Base-by-base conservation (phyloP, 2,113 vertebrate genomes). In the Alces alces region DNA sequence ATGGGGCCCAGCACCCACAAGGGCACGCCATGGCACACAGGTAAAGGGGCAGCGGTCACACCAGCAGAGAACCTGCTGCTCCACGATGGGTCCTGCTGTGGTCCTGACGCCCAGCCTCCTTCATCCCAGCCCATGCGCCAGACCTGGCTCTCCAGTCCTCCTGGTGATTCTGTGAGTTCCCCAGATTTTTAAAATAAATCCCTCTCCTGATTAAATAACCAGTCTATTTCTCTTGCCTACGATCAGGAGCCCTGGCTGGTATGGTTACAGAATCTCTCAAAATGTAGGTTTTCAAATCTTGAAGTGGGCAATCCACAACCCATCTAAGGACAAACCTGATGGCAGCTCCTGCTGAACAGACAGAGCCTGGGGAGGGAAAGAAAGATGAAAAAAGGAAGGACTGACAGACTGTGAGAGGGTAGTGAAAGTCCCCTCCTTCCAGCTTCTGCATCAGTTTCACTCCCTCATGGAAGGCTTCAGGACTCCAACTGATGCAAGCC, bases 61-160 rank as follows among this genome's bases (percentile, higher is more conserved):
- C 5, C 1, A 10, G 8, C 16, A 27, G 8, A 25, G 23, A 45
- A 52, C 3, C 54, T 50, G 82, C 9, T 45, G 19, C 11, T 30
- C 19, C 1, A 0, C 0, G 0, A 5, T 4, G 0, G 14, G 17
- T 15, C 52, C 28, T 12, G 3, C 54, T n/a, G 25, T 27, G 11
- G 39, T n/a, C 14, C 50, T 76, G n/a, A 17, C 2, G 13, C 21
- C 23, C 7, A 0, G 16, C 16, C 43, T 73, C 17, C 39, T 30
- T 61, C 21, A 2, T 28, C 47, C 7, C 39, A 57, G 23, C 47
- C 39, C 0, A 2, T 17, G 28, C 39, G 7, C 45, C 66, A 84
- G 11, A 39, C 23, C 76, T 30, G 2, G 2, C 4, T 93, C 55
- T 55, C 12, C 17, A 55, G 3, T 21, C 28, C 33, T 50, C 27